Evolutionary conservation across 2,797 vertebrate genomes (phyloP), one percentile per base, ranked within the genome.

Genomic region (Ispidina picta): DNA sequence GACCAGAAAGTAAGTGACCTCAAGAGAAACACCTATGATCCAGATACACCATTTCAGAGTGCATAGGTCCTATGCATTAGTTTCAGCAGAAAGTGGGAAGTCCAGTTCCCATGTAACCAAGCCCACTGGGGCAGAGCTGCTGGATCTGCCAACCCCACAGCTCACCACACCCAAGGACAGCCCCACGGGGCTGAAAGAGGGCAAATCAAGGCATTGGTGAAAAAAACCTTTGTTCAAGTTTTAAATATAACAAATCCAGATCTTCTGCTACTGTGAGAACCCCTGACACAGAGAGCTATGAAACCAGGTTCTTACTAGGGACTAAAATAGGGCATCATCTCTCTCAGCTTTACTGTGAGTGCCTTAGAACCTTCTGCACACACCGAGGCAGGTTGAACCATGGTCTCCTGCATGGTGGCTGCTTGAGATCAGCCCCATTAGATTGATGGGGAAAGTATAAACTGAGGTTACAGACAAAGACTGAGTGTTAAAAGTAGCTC

Each of bases 131-230:
- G 19, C 39, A 78, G 58, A 71, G 54, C 26, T 81, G 37, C 62
- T 23, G 74, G 26, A 21, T 19, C 60, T 51, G 71, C n/a, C 51
- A 64, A 33, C 46, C 29, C 29, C 55, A 15, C 39, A 33, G 72
- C 37, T 77, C 43, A 39, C 25, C 1, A 1, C 2, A 2, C 5
- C 9, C 33, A 23, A 25, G 56, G 41, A 21, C 58, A 73, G 80
- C 12, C 56, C 29, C 2, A 0, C 21, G 29, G 51, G 48, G 15
- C 35, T 77, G 35, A 0, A 0, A 70, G 33, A 71, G 44, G 17
- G 16, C 37, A 46, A 5, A 46, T 12, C n/a, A 51, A 68, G 29
- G 20, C 5, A 2, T 10, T 2, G 0, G 10, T 37, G 23, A 15
- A 12, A 44, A 46, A n/a, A 8, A 7, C n/a, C n/a, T 59, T 69